Evolutionary conservation across 2,888 invertebrate species (phyloP).

Genomic region (Ennomos fuscantarius): DNA sequence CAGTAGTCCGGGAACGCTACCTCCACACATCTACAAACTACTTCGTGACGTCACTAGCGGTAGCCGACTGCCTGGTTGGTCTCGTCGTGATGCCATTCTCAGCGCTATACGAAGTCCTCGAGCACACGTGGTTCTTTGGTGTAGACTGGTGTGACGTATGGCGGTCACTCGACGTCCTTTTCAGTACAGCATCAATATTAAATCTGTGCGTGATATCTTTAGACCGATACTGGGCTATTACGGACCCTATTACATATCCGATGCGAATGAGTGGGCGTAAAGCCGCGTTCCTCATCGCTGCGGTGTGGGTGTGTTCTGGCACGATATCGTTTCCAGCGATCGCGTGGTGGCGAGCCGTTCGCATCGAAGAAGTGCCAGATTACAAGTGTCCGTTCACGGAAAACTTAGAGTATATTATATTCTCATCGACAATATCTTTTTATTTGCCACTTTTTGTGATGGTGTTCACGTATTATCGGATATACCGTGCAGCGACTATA

Average conservation of each 20-base stretch:
- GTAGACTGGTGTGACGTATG: slow-evolving; percentile 98
- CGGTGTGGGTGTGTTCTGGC: slow-evolving; percentile 98
- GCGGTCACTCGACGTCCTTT: slow-evolving; percentile 98
- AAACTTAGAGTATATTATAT: slow-evolving; percentile 97
- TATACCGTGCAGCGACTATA: slow-evolving; percentile 96
- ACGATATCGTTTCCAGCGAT: slow-evolving; percentile 99
- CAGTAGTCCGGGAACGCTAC: slow-evolving; percentile 96
- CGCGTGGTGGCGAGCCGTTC: slow-evolving; percentile 96
- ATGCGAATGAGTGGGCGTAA: slow-evolving; percentile 96
- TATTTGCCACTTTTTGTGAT: slow-evolving; percentile 98
- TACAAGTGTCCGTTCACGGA: slow-evolving; percentile 98
- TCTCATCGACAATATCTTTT: slow-evolving; percentile 99
- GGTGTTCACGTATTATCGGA: slow-evolving; percentile 99
- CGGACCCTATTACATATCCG: slow-evolving; percentile 98
- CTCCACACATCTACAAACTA: slow-evolving; percentile 99
- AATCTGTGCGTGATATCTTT: slow-evolving; percentile 98
- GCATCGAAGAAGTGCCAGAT: slow-evolving; percentile 91
- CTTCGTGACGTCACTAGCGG: slow-evolving; percentile 98
- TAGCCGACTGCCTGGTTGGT: slow-evolving; percentile 98
- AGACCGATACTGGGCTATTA: slow-evolving; percentile 99
- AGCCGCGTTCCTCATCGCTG: slow-evolving; percentile 94
- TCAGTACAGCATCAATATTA: slow-evolving; percentile 98
- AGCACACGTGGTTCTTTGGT: slow-evolving; percentile 97
- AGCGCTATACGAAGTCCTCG: slow-evolving; percentile 94
- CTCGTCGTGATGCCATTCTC: slow-evolving; percentile 99